Conservation (phyloP, 2,113 vertebrate species). For the Vireo altiloquus region DNA sequence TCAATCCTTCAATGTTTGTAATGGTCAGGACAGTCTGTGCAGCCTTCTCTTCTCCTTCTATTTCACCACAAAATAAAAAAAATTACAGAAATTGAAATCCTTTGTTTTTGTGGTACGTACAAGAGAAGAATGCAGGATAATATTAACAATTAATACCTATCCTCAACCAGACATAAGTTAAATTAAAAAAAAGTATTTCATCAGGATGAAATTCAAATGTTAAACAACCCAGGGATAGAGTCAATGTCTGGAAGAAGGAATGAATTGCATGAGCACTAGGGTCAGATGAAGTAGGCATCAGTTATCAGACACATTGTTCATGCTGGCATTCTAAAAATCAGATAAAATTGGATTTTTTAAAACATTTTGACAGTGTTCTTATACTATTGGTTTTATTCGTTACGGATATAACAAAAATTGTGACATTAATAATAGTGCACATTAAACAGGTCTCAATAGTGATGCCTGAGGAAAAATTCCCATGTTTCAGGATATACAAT, state of each 20-base stretch:
- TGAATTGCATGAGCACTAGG: background rate
- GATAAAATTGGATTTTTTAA: background rate
- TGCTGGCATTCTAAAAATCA: background rate
- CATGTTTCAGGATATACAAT: background rate
- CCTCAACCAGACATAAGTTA: background rate
- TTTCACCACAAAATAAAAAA: background rate
- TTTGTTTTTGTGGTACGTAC: rapidly evolving
- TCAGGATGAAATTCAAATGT: background rate
- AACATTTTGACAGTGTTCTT: background rate
- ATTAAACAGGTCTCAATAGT: background rate
- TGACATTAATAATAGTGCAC: background rate
- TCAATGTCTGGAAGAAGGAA: background rate
- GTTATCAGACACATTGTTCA: background rate
- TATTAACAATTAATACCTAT: background rate
- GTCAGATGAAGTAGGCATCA: background rate
- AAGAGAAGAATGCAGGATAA: background rate
- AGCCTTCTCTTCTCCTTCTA: background rate
- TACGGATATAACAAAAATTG: background rate
- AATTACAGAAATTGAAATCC: background rate
- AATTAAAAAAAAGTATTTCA: background rate
- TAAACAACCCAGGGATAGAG: background rate
- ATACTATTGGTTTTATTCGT: background rate
- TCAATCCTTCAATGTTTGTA: background rate
- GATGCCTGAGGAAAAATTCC: background rate
- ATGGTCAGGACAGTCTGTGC: background rate